phyloP scores from a whole-genome alignment of 2,888 invertebrate species.

The Platycheirus rosarum region DNA sequence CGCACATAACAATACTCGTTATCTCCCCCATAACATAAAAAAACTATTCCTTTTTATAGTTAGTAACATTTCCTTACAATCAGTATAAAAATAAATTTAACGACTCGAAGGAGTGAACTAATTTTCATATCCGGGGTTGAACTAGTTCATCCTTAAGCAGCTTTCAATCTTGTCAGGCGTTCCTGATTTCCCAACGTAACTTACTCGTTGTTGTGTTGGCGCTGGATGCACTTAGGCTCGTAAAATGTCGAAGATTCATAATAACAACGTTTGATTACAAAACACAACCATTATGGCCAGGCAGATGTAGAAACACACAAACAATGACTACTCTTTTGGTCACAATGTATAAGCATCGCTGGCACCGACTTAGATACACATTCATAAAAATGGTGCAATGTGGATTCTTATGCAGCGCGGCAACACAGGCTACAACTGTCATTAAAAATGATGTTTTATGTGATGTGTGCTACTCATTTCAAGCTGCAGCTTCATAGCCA shows the following conservation, averaged over 20 bases:
- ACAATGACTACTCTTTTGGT: slow-evolving; percentile 39
- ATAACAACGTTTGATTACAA: slow-evolving; percentile 66
- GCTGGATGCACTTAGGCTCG: not conserved
- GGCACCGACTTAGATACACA: not conserved
- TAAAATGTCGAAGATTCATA: slow-evolving; percentile 46
- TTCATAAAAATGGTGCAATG: slow-evolving; percentile 66
- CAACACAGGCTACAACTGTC: slow-evolving; percentile 37
- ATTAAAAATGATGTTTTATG: slow-evolving; percentile 73
- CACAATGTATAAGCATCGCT: slow-evolving; percentile 38
- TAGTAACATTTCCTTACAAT: not conserved
- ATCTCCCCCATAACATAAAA: too few relatives aligned
- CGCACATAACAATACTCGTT: too few relatives aligned
- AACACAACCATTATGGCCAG: slow-evolving; percentile 59
- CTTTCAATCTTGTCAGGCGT: slow-evolving; percentile 14
- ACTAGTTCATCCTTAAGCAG: slow-evolving; percentile 5
- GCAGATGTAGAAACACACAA: not conserved
- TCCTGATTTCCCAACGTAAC: slow-evolving; percentile 2
- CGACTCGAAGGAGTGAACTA: not conserved
- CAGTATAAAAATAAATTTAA: not conserved
- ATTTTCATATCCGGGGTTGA: slow-evolving; percentile 1
- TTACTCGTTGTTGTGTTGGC: not conserved
- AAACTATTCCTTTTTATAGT: too few relatives aligned
- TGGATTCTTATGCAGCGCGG: slow-evolving; percentile 40
- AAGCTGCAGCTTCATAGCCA: not conserved
- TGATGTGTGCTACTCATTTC: slow-evolving; percentile 62